Evolutionary conservation across 2,113 vertebrate species (phyloP).

Genomic region (Proteles cristata): DNA sequence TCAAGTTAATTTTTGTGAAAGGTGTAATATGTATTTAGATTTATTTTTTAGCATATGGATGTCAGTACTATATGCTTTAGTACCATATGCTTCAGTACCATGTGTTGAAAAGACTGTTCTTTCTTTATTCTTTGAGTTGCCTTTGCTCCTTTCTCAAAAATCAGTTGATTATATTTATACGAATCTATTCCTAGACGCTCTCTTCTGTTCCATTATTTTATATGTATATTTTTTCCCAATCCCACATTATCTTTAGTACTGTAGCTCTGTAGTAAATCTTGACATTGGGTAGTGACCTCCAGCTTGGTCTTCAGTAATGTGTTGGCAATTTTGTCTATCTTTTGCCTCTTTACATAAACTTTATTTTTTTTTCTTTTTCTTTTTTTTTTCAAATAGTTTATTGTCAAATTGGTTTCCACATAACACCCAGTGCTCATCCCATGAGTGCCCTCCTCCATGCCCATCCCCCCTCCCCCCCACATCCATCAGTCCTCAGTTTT

Average conservation of each 20-base stretch:
- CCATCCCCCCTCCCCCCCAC: no score
- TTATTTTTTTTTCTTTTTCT: no score
- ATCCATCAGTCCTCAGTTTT: no score
- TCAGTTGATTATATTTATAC: not conserved
- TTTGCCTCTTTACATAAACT: not conserved
- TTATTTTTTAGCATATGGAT: not conserved
- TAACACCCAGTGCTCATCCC: no score
- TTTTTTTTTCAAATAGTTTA: no score
- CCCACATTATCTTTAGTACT: not conserved
- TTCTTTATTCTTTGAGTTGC: not conserved
- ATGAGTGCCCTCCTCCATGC: no score
- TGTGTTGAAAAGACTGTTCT: not conserved
- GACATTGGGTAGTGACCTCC: not conserved
- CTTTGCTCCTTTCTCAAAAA: not conserved
- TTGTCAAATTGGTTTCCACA: no score
- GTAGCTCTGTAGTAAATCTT: not conserved
- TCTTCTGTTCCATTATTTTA: not conserved
- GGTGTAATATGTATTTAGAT: not conserved
- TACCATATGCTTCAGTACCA: not conserved
- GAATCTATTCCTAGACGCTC: not conserved
- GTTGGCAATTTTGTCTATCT: not conserved
- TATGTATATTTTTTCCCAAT: not conserved
- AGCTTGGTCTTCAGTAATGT: not conserved
- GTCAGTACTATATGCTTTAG: not conserved
- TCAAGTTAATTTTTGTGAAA: not conserved